phyloP scores from a whole-genome alignment of 2,888 invertebrate genomes.

The Cephus spinipes region DNA sequence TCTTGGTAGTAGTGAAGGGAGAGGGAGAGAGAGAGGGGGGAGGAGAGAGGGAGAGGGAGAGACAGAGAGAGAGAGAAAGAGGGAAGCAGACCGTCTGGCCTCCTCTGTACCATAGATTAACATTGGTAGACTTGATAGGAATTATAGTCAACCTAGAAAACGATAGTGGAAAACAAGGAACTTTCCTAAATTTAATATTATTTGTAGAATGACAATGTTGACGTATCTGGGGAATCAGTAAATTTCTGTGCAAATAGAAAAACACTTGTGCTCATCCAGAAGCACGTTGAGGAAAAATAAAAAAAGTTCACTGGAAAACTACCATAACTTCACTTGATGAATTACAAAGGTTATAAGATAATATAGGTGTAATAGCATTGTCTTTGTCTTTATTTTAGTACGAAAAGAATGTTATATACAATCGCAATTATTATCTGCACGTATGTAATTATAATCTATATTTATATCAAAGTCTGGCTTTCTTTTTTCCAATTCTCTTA shows the following conservation, averaged over 20 bases:
- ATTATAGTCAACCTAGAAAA: no score
- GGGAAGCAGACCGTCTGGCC: no score
- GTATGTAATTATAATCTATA: slow-evolving; percentile 27
- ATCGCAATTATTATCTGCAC: slow-evolving; percentile 25
- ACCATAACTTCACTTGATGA: background rate
- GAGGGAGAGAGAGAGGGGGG: no score
- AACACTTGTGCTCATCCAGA: background rate
- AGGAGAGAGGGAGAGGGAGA: no score
- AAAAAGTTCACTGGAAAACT: background rate
- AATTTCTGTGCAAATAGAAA: background rate
- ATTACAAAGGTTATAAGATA: background rate
- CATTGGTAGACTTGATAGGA: no score
- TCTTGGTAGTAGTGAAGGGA: background rate
- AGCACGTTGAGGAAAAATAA: background rate
- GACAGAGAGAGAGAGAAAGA: no score
- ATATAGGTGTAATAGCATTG: background rate
- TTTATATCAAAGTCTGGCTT: slow-evolving; percentile 37
- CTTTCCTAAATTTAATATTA: background rate
- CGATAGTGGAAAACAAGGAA: background rate
- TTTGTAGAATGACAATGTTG: background rate
- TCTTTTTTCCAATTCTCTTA: slow-evolving; percentile 19
- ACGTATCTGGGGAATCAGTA: background rate
- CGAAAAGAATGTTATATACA: slow-evolving; percentile 54
- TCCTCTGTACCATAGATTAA: no score
- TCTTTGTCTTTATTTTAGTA: slow-evolving; percentile 46